Conservation (phyloP, 2,888 invertebrate species). For the Drosophila mercatorum region DNA sequence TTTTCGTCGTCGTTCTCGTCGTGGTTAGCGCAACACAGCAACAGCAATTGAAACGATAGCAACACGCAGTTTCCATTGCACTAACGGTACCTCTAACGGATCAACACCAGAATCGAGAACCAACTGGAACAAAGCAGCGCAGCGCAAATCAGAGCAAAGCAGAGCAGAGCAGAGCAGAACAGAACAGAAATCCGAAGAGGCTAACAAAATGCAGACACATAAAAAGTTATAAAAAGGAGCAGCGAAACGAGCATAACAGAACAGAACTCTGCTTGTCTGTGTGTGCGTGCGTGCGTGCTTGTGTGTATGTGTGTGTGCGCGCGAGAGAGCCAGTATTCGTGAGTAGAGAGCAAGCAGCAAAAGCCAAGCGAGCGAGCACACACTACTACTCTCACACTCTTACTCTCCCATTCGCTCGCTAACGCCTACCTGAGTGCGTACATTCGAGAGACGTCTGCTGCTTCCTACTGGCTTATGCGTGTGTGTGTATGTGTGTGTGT, state of each 20-base stretch:
- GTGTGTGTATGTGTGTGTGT: constrained; percentile 6
- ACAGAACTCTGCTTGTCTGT: constrained; percentile 17
- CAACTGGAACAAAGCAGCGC: constrained; percentile 1
- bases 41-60: constrained; percentile 13
- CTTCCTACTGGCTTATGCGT: background rate
- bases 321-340: constrained; percentile 2
- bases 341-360: constrained; percentile 18
- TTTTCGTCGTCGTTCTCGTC: constrained; percentile 51
- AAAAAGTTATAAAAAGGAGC: constrained; percentile 32
- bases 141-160: background rate
- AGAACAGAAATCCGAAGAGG: constrained; percentile 13
- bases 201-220: constrained; percentile 41
- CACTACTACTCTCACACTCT: constrained; percentile 10
- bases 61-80: constrained; percentile 22
- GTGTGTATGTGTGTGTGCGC: background rate
- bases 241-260: background rate
- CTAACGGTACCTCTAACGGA: constrained; percentile 48
- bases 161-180: background rate
- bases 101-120: constrained; percentile 22
- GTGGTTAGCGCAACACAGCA: constrained; percentile 40
- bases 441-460: no score
- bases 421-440: constrained; percentile 2
- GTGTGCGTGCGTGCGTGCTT: background rate
- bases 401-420: constrained; percentile 11
- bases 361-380: constrained; percentile 16